Conservation (phyloP, 2,113 vertebrate species). For the Prietella phreatophila region DNA sequence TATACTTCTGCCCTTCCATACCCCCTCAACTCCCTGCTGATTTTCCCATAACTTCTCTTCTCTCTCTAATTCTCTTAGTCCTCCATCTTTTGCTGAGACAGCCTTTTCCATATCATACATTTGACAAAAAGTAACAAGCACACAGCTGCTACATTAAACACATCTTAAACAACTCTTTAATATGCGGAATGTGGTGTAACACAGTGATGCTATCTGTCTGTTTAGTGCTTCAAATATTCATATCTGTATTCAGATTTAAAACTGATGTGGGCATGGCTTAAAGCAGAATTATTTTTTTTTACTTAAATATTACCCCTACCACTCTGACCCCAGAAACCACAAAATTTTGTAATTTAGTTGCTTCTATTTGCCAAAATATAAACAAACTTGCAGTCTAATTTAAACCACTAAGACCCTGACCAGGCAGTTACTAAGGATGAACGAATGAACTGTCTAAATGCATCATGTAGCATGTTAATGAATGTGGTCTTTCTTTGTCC, state of each 20-base stretch:
- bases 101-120: neutral
- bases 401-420: neutral
- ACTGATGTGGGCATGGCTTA: neutral
- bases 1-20: slow-evolving; percentile 6
- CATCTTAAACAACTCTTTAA: neutral
- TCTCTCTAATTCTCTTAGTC: neutral
- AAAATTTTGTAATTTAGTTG: neutral
- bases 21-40: slow-evolving; percentile 22
- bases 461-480: neutral
- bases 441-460: neutral
- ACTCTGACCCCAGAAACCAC: neutral
- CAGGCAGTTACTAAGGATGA: neutral
- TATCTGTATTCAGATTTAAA: neutral
- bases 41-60: slow-evolving; percentile 4
- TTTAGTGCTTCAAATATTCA: neutral
- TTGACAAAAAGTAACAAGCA: slow-evolving; percentile 6
- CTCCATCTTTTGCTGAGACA: neutral
- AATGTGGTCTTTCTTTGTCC: neutral
- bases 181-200: neutral
- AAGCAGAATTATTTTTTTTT: neutral
- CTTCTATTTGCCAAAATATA: neutral
- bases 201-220: neutral
- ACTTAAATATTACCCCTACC: neutral
- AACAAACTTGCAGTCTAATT: neutral
- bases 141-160: neutral